phyloP scores from a whole-genome alignment of 2,888 invertebrate genomes.

The Rhodophaea formosa region DNA sequence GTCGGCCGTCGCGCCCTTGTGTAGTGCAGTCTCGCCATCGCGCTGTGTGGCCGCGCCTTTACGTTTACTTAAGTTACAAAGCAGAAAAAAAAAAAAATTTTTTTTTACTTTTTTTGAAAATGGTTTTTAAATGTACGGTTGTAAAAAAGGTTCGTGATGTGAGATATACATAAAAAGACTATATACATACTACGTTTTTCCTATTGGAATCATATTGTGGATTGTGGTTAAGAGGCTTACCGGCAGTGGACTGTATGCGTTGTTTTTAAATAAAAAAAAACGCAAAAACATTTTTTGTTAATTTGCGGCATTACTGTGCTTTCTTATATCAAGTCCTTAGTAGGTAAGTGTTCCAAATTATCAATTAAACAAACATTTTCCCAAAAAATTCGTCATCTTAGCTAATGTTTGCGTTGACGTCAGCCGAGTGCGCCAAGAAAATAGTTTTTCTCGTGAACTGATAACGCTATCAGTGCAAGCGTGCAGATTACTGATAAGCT shows the following conservation, averaged over 20 bases:
- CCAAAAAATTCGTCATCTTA: not conserved
- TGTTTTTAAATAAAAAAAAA: no score
- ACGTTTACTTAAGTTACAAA: not conserved
- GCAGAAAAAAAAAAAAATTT: not conserved
- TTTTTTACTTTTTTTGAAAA: no score
- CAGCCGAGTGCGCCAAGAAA: constrained; percentile 5
- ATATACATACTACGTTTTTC: not conserved
- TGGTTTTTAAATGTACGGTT: constrained; percentile 24
- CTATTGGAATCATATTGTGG: not conserved
- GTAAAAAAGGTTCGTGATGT: constrained; percentile 43
- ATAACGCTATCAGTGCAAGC: constrained; percentile 12
- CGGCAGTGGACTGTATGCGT: no score
- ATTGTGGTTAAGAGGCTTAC: not conserved
- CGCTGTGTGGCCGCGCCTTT: not conserved
- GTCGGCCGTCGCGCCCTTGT: constrained; percentile 19
- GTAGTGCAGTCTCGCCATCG: not conserved
- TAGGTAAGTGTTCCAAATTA: no score
- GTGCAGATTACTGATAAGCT: constrained; percentile 8
- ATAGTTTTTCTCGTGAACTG: constrained; percentile 9
- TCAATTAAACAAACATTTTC: no score
- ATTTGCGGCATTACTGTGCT: no score
- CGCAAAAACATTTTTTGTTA: no score
- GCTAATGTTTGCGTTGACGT: constrained; percentile 11
- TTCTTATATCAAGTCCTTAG: no score
- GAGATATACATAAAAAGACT: constrained; percentile 6